Base-by-base conservation (phyloP, 2,888 invertebrate species). In the Melanostoma scalare region DNA sequence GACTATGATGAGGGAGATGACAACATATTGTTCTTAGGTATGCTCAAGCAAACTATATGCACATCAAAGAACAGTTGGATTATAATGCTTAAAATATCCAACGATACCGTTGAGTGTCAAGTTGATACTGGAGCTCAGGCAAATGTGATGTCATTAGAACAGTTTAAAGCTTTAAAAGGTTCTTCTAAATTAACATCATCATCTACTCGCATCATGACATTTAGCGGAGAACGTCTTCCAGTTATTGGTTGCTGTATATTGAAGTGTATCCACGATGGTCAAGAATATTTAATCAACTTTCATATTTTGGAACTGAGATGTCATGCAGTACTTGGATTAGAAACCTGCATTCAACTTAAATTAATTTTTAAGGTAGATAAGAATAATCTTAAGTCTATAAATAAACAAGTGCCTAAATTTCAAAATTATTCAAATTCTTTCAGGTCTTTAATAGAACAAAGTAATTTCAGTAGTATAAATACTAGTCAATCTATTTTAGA, bases 31-130 rank as follows among this genome's bases (percentile, higher is more conserved):
- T 42, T 60, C 33, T 60, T 44, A 9, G 60, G 42, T n/a, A 20
- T 30, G 30, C 33, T 60, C 3, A 33, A 33, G 60, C 31, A 44
- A 31, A 50, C 1, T 8, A 31, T 44, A 44, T 3, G 2, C 8
- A 48, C 48, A 31, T 48, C 61, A 48, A 61, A 61, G 36, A 61
- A 61, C 48, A 61, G 48, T 60, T 60, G 60, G 33, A 35, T 44
- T 44, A 42, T 56, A 4, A 3, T 30, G 5, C 40, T 56, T 3
- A 40, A 40, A 30, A 56, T 10, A 56, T 8, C 31, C 8, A 9
- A 30, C 30, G 30, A 31, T 33, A 9, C 31, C 33, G n/a, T 60
- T 6, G 33, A 44, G 1, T 44, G 44, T 3, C 60, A 60, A 60
- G 33, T 60, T 44, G 60, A 60, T 60, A 60, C 31, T 4, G 44